phyloP scores from a whole-genome alignment of 1,140 invertebrate genomes.

The Monochamus saltuarius region DNA sequence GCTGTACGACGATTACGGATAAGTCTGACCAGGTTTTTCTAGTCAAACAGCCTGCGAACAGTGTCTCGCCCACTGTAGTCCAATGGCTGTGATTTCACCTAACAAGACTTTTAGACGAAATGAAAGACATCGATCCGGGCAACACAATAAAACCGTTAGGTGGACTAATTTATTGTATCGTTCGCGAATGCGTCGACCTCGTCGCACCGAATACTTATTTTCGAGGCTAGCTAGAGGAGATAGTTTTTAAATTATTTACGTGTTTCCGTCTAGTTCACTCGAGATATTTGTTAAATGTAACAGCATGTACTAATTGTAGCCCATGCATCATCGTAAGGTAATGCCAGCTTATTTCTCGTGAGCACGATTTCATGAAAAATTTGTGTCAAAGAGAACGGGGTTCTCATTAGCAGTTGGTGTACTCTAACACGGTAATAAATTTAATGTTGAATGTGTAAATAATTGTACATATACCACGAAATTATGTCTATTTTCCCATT shows the following conservation, averaged over 20 bases:
- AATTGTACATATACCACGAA: constrained; percentile 29
- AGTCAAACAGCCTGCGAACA: constrained; percentile 35
- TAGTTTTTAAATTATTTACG: background rate
- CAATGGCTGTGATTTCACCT: constrained; percentile 29
- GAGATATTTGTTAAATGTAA: background rate
- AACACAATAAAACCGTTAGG: too few relatives aligned
- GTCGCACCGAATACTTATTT: background rate
- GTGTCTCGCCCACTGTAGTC: constrained; percentile 22
- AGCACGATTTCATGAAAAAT: constrained; percentile 7
- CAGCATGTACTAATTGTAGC: background rate
- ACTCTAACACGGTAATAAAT: constrained; percentile 6
- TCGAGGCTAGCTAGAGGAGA: constrained; percentile 12
- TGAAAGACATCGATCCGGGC: too few relatives aligned
- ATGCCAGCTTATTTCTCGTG: background rate
- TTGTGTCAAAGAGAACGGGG: constrained; percentile 10
- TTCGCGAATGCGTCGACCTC: too few relatives aligned
- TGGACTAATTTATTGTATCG: too few relatives aligned
- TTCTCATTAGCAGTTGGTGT: constrained; percentile 6
- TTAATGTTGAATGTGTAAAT: constrained; percentile 27
- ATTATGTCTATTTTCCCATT: constrained; percentile 35
- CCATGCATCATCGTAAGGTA: background rate
- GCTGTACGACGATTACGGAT: constrained; percentile 28
- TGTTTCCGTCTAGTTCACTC: background rate
- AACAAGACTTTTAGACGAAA: constrained; percentile 22
- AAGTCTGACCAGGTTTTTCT: constrained; percentile 33